Evolutionary conservation across 2,113 vertebrate species (phyloP).

Genomic region (Grus americana): DNA sequence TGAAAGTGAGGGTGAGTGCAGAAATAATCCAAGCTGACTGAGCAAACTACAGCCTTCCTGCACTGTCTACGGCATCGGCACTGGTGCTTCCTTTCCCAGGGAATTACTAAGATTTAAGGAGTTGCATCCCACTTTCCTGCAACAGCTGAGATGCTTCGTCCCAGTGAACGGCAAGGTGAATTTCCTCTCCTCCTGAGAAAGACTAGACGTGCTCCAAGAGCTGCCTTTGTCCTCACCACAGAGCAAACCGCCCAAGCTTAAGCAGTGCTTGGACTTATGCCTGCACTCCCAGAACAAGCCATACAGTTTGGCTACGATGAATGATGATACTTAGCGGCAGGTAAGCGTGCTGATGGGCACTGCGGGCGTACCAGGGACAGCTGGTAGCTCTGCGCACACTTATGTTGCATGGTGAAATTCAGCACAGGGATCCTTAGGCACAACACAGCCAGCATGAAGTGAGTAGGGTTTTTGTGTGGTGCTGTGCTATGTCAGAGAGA

Average conservation of each 20-base stretch:
- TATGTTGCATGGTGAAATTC: neutral
- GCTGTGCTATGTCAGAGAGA: neutral
- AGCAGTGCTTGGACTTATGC: neutral
- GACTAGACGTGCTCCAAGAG: neutral
- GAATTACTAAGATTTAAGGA: neutral
- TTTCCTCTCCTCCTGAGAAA: neutral
- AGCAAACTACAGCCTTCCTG: neutral
- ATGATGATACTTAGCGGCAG: neutral
- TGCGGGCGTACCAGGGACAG: accelerated
- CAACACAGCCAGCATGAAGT: neutral
- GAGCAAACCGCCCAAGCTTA: neutral
- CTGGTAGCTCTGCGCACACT: neutral
- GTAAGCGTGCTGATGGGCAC: neutral
- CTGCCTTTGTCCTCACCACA: neutral
- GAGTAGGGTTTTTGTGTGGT: neutral
- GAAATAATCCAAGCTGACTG: neutral
- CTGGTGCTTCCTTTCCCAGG: neutral
- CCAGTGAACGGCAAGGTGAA: neutral
- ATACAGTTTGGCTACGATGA: neutral
- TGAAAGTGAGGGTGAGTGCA: neutral
- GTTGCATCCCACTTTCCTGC: neutral
- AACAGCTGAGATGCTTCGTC: neutral
- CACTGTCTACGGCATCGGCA: neutral
- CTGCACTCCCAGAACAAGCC: neutral
- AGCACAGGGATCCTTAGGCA: neutral